Evolutionary conservation across 2,797 vertebrate genomes (phyloP).

Genomic region (Aulostomus chinensis): DNA sequence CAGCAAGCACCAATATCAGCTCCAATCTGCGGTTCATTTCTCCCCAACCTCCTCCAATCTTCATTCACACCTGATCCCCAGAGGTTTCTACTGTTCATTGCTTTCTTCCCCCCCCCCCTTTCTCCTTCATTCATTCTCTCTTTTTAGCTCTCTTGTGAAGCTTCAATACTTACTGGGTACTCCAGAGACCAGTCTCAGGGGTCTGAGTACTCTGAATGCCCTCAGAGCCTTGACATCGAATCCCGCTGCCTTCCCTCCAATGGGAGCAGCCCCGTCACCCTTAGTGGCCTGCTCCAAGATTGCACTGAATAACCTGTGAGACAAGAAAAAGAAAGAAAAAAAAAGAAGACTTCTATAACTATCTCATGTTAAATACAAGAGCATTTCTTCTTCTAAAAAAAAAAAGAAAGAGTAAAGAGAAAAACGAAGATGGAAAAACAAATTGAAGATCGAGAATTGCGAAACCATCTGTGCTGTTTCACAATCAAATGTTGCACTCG

Average conservation of each 20-base stretch:
- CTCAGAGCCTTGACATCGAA: slow-evolving; percentile 98
- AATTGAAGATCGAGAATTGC: no score
- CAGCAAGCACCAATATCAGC: slow-evolving; percentile 35
- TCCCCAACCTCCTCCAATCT: slow-evolving; percentile 35
- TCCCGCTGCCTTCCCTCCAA: slow-evolving; percentile 96
- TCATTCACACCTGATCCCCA: slow-evolving; percentile 59
- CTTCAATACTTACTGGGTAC: slow-evolving; percentile 92
- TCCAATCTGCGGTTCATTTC: slow-evolving; percentile 46
- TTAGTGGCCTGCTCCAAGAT: slow-evolving; percentile 99
- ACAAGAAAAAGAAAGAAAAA: slow-evolving; percentile 22
- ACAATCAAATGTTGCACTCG: no score
- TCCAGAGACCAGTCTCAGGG: slow-evolving; percentile 95
- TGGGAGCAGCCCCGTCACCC: slow-evolving; percentile 91
- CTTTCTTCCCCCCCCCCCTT: neutral
- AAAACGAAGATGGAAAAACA: no score
- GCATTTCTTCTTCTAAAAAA: no score
- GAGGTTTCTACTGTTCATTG: slow-evolving; percentile 2
- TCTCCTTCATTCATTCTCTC: neutral
- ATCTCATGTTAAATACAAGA: no score
- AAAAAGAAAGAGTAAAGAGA: no score
- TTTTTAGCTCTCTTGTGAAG: neutral
- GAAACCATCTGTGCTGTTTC: no score
- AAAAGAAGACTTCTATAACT: neutral
- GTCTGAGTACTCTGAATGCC: slow-evolving; percentile 95
- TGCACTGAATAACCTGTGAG: slow-evolving; percentile 94